Base-by-base conservation (phyloP, 2,797 vertebrate genomes). In the Hafferia zeledoni region DNA sequence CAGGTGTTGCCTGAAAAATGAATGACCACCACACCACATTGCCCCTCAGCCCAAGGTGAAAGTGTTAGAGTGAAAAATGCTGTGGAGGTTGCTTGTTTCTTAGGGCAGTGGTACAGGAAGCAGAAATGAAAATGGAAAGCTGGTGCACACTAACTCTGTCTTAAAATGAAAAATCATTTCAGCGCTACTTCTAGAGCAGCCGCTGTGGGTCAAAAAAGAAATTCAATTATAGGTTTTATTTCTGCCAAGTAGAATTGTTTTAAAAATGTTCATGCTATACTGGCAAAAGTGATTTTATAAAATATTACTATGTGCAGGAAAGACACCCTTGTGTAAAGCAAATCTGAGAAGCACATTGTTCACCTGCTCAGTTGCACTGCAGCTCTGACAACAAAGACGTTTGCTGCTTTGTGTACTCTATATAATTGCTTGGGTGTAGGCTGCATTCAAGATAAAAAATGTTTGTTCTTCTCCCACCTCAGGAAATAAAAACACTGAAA, bases 341-440 rank as follows among this genome's bases (percentile, higher is more conserved):
- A 77, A 93, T n/a, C 53, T 41, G 57, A 83, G 82, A 22, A 91
- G 57, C 47, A 44, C 57, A 30, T 76, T 91, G 86, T 88, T 94
- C 83, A 72, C 74, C 78, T 86, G 61, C 75, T 31, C 1, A 5
- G 56, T 69, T 78, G 82, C 27, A 19, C 75, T 23, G 63, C 75
- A 53, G 55, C 68, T 80, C 89, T 85, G 71, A 89, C 79, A 87
- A 94, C 88, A 87, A 87, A 87, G 67, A 79, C 30, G 4, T 77
- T 78, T 94, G 78, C 72, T 91, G 93, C 82, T 91, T 89, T 94
- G 90, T 95, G 95, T 95, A 81, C 91, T 96, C 70, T 84, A 23
- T 55, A 10, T 83, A 93, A 94, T 89, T 95, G 69, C 91, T 65
- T 93, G 94, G 92, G 92, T 92, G 93, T 89, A 80, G 94, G 79